phyloP scores from a whole-genome alignment of 1,140 invertebrate genomes.

The Calliphora vicina region DNA sequence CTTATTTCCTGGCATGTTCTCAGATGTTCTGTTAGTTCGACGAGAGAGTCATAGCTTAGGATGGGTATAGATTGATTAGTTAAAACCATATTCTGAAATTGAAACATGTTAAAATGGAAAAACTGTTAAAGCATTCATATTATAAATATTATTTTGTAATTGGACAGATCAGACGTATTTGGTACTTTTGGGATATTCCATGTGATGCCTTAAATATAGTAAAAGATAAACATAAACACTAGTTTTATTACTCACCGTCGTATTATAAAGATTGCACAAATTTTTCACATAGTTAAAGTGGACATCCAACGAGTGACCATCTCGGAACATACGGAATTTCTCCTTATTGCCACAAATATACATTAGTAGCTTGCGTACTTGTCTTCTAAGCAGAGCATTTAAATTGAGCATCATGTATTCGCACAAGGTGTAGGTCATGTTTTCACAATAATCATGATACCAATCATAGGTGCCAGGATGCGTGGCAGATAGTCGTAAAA shows the following conservation, averaged over 20 bases:
- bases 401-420: slow-evolving; percentile 97
- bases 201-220: no score
- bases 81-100: slow-evolving; percentile 52
- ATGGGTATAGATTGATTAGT: slow-evolving; percentile 65
- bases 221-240: no score
- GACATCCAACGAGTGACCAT: slow-evolving; percentile 88
- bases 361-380: slow-evolving; percentile 88
- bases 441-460: slow-evolving; percentile 85
- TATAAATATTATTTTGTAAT: no score
- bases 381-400: slow-evolving; percentile 77
- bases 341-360: slow-evolving; percentile 96
- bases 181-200: no score
- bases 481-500: slow-evolving; percentile 75
- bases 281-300: slow-evolving; percentile 75
- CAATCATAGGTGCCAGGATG: slow-evolving; percentile 70
- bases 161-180: no score
- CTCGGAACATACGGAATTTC: slow-evolving; percentile 90
- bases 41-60: slow-evolving; percentile 87
- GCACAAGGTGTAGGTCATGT: slow-evolving; percentile 83
- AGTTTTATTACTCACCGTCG: slow-evolving; percentile 63
- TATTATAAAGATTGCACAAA: slow-evolving; percentile 61
- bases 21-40: slow-evolving; percentile 93
- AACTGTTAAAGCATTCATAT: no score
- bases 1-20: slow-evolving; percentile 95
- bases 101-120: no score